phyloP scores from a whole-genome alignment of 2,797 vertebrate genomes.

The Anas capensis region DNA sequence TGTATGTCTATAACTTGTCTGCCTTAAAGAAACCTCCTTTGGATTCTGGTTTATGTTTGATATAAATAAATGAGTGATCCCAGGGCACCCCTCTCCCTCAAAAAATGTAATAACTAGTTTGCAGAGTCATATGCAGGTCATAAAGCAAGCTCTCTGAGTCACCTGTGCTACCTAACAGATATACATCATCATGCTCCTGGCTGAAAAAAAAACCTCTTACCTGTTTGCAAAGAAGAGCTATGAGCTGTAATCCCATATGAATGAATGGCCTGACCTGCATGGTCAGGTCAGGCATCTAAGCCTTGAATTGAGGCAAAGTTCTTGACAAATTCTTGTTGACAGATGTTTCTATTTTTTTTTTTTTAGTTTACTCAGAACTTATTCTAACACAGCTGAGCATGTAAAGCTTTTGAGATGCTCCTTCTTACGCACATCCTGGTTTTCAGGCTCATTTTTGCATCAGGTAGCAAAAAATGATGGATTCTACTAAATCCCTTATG shows the following conservation, averaged over 20 bases:
- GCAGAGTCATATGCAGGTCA: background rate
- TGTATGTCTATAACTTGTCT: background rate
- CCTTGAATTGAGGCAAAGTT: background rate
- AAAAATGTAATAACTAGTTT: background rate
- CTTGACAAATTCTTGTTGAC: background rate
- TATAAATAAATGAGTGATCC: background rate
- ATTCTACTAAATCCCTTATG: background rate
- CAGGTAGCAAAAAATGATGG: background rate
- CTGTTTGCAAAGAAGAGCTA: background rate
- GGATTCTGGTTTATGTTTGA: background rate
- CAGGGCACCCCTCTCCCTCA: background rate
- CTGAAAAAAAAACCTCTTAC: background rate
- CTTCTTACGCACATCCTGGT: background rate
- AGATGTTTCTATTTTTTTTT: background rate
- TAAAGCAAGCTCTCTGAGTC: background rate
- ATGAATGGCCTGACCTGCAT: background rate
- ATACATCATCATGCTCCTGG: background rate
- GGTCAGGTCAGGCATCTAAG: background rate
- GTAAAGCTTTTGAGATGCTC: background rate
- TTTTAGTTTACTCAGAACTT: background rate
- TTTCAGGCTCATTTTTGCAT: rapidly evolving
- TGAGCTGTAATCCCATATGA: background rate
- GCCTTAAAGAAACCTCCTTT: background rate
- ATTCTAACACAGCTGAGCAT: background rate
- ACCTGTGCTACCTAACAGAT: background rate